phyloP scores from a whole-genome alignment of 2,797 vertebrate species.

The Pangasius larnaudii region DNA sequence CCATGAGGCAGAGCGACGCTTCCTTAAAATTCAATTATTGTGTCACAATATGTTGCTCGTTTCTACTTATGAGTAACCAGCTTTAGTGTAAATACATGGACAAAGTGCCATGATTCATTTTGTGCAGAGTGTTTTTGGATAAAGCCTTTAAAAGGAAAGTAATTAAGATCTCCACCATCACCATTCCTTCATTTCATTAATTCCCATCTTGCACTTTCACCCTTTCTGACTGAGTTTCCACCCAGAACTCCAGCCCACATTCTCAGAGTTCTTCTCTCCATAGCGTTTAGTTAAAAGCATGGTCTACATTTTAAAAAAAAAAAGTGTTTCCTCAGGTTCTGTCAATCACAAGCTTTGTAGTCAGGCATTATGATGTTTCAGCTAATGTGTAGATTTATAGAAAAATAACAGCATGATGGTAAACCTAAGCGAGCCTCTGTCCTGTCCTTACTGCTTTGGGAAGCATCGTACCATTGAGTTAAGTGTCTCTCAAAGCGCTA shows the following conservation, averaged over 20 bases:
- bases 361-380: not conserved
- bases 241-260: not conserved
- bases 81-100: slow-evolving; percentile 9
- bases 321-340: not conserved
- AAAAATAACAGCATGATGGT: slow-evolving; percentile 48
- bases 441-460: slow-evolving; percentile 56
- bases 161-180: not conserved
- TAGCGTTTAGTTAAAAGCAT: not conserved
- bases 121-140: not conserved
- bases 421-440: slow-evolving; percentile 54
- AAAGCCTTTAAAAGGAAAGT: not conserved
- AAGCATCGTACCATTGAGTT: slow-evolving; percentile 56
- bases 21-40: slow-evolving; percentile 33
- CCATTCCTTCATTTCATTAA: not conserved
- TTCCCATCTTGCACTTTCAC: not conserved
- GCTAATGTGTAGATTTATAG: not conserved
- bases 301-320: not conserved
- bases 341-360: not conserved
- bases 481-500: slow-evolving; percentile 53
- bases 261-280: not conserved
- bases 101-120: not conserved
- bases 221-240: not conserved
- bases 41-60: slow-evolving; percentile 25
- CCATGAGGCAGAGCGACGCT: slow-evolving; percentile 27
- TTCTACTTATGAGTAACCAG: slow-evolving; percentile 24